These are phyloP conservation scores for Percopsis transmontana DNA, from an alignment of 2,113 vertebrate genomes.

Conservation along the genomic window DNA sequence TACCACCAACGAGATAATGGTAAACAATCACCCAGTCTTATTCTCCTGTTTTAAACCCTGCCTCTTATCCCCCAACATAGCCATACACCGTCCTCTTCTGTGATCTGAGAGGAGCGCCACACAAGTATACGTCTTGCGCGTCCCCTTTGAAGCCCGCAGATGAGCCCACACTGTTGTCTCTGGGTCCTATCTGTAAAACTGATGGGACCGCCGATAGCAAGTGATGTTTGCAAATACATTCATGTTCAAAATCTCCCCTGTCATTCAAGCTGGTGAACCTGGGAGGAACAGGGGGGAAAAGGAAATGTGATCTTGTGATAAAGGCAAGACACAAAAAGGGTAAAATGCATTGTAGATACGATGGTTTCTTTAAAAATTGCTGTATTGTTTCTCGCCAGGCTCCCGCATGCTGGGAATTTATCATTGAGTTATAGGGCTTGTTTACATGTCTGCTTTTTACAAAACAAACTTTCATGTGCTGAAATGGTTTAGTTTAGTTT, in stretches of 20 bases:
- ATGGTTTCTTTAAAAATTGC: conserved; percentile 23
- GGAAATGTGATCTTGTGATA: conserved; percentile 61
- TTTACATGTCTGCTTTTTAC: background rate
- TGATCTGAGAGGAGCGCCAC: conserved; percentile 42
- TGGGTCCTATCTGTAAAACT: conserved; percentile 31
- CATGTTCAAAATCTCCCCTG: conserved; percentile 28
- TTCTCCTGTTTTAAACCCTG: conserved; percentile 31
- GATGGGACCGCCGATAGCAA: conserved; percentile 54
- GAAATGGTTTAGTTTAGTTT: conserved; percentile 27
- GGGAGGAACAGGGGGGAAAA: conserved; percentile 19
- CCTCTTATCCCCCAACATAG: conserved; percentile 31
- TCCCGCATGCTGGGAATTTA: conserved; percentile 40
- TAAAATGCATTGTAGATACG: conserved; percentile 22
- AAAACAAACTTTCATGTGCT: conserved; percentile 17
- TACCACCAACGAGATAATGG: conserved; percentile 38
- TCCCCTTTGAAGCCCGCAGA: conserved; percentile 61
- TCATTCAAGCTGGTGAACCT: conserved; percentile 47
- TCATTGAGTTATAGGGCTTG: background rate
- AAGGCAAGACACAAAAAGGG: conserved; percentile 52
- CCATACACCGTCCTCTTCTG: conserved; percentile 13
- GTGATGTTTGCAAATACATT: conserved; percentile 47
- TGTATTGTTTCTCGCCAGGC: conserved; percentile 57
- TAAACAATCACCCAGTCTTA: conserved; percentile 33
- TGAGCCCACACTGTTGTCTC: conserved; percentile 36
- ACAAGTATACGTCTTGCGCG: conserved; percentile 12